Conservation (phyloP, 2,797 vertebrate genomes). For the Pogoniulus pusillus region DNA sequence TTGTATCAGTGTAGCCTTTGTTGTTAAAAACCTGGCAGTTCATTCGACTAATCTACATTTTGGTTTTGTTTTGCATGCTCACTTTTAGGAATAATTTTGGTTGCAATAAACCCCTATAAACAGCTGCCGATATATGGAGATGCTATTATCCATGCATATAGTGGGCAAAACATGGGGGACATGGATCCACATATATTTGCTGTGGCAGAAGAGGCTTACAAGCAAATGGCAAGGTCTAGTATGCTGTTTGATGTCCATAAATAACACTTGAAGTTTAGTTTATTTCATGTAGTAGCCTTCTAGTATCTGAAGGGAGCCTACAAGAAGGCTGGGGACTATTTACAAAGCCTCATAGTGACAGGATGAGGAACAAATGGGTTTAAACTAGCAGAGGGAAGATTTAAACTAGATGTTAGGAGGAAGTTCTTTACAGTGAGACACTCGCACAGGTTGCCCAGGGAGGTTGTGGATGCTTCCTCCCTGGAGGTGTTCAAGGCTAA, state of each 20-base stretch:
- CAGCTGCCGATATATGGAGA: constrained; percentile 94
- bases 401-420: no score
- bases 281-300: neutral
- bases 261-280: neutral
- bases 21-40: neutral
- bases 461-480: no score
- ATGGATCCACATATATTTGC: constrained; percentile 99
- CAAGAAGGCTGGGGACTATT: no score
- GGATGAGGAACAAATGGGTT: no score
- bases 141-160: constrained; percentile 95
- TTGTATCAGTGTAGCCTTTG: neutral
- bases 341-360: no score
- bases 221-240: constrained; percentile 95
- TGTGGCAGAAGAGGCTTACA: constrained; percentile 97
- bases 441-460: no score
- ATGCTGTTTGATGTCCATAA: neutral
- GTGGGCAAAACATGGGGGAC: constrained; percentile 98
- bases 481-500: no score
- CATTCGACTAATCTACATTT: neutral
- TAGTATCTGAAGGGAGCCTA: no score
- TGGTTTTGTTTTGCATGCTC: neutral
- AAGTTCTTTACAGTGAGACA: no score
- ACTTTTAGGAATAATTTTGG: constrained; percentile 91
- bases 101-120: constrained; percentile 97
- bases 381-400: no score